phyloP scores from a whole-genome alignment of 2,113 vertebrate species.

The Cryptomyrus ogoouensis region DNA sequence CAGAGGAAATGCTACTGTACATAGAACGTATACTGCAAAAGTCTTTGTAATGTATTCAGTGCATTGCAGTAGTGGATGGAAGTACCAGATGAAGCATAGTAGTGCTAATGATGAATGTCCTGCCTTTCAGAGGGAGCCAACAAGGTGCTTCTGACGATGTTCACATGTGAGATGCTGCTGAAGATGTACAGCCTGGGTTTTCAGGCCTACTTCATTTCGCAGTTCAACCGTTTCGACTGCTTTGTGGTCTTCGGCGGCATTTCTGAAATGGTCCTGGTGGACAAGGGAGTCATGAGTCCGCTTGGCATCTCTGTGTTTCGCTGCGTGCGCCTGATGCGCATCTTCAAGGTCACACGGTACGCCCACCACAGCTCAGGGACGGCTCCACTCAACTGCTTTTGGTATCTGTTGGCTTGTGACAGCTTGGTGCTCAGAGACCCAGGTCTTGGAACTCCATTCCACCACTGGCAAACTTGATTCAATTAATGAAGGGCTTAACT shows the following conservation, averaged over 20 bases:
- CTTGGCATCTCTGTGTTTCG: constrained; percentile 96
- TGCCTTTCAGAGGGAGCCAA: constrained; percentile 80
- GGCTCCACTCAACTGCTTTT: neutral
- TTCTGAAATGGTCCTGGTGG: constrained; percentile 91
- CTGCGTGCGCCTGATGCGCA: constrained; percentile 90
- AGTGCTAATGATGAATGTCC: neutral
- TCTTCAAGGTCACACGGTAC: constrained; percentile 98
- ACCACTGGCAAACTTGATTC: neutral
- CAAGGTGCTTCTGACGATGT: constrained; percentile 92
- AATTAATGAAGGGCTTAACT: neutral
- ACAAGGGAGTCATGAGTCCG: constrained; percentile 92
- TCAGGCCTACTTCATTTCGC: constrained; percentile 94
- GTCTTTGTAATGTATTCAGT: neutral
- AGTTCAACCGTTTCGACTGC: constrained; percentile 98
- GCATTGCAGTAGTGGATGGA: neutral
- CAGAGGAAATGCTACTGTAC: neutral
- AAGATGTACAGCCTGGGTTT: constrained; percentile 99
- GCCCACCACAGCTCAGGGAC: constrained; percentile 19
- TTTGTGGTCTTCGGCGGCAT: constrained; percentile 98
- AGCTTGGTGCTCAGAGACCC: neutral
- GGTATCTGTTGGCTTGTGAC: neutral
- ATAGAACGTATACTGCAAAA: neutral
- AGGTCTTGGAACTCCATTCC: neutral
- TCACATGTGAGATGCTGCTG: constrained; percentile 96
- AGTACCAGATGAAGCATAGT: neutral